Conservation (phyloP, 2,888 invertebrate species). For the Blomia tropicalis region DNA sequence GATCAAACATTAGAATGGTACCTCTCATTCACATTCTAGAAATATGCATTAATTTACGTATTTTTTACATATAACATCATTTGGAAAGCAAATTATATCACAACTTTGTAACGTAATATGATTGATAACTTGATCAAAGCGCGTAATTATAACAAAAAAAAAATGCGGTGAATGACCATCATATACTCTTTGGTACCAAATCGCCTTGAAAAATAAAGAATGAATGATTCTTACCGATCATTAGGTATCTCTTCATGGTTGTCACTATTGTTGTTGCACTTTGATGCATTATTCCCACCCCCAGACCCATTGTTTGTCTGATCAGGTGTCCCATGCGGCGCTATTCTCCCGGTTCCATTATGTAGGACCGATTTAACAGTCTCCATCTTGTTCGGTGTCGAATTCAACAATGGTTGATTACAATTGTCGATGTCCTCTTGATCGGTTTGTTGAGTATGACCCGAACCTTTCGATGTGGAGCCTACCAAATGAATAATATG, state of each 20-base stretch:
- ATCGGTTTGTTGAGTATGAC: background rate
- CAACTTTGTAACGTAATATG: no score
- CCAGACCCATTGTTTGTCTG: background rate
- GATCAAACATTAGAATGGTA: no score
- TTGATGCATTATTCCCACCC: background rate
- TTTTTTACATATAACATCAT: no score
- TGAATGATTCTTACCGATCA: slow-evolving; percentile 1
- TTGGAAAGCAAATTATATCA: no score
- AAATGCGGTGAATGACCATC: no score
- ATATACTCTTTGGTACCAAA: no score
- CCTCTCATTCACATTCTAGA: no score
- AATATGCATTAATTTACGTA: no score
- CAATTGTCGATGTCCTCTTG: background rate
- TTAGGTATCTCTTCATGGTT: background rate
- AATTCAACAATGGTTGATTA: background rate
- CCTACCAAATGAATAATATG: background rate
- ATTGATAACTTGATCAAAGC: no score
- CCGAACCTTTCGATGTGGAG: background rate
- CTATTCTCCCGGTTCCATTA: background rate
- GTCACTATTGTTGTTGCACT: background rate
- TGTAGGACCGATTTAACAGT: slow-evolving; percentile 6
- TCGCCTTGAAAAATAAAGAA: no score
- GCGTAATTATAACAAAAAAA: no score
- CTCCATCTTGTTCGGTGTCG: background rate
- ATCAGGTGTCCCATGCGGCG: background rate